Evolutionary conservation across 2,113 vertebrate species (phyloP).

Genomic region (Deroptyus accipitrinus): DNA sequence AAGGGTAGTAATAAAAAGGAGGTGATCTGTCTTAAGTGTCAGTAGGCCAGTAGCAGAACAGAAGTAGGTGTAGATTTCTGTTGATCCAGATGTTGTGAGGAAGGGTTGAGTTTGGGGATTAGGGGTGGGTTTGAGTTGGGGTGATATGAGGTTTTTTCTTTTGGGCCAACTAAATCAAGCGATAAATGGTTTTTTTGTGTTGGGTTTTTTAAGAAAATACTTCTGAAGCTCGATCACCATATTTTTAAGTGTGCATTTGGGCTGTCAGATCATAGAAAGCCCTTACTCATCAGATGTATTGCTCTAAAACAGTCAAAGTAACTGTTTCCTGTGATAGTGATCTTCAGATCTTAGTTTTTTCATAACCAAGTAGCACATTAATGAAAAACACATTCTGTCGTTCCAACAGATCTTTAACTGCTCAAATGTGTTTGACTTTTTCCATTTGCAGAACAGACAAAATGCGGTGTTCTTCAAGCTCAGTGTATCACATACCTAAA

Average conservation of each 20-base stretch:
- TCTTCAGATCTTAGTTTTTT: not conserved
- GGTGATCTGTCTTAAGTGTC: too few species aligned
- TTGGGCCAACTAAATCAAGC: not conserved
- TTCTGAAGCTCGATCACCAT: not conserved
- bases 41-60: not conserved
- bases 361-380: not conserved
- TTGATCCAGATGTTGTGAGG: not conserved
- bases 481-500: not conserved
- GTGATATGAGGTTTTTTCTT: not conserved
- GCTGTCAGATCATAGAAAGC: not conserved
- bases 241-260: not conserved
- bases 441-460: not conserved
- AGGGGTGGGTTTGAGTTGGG: not conserved
- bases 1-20: not conserved
- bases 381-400: not conserved
- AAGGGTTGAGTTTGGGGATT: not conserved
- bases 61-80: not conserved
- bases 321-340: not conserved
- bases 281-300: not conserved
- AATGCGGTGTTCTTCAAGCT: not conserved
- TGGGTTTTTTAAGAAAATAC: not conserved
- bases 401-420: not conserved
- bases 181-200: not conserved
- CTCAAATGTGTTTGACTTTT: not conserved
- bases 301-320: not conserved